Evolutionary conservation across 2,888 invertebrate species (phyloP), one percentile per base, ranked within the genome.

Genomic region (Standfussiana lucernea): DNA sequence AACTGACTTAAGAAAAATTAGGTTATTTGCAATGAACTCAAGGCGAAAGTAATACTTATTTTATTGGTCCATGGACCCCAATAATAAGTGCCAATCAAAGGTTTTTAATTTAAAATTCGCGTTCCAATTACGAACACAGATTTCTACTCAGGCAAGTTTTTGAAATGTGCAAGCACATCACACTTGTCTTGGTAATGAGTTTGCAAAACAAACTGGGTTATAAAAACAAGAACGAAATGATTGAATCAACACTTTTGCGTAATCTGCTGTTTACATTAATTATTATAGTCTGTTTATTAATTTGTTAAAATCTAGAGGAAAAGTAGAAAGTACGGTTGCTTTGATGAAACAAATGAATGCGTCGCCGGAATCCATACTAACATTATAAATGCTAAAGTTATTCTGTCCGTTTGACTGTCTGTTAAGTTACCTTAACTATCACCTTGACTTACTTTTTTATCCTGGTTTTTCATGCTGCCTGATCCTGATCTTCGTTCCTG

Each of bases 121-220:
- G 83, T 79, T 76, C 86, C 77, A 84, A 85, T 79, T 85, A 32
- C 61, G 42, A 69, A 89, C 80, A 86, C 47, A 72, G 75, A 82
- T 86, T 87, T 80, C 50, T 80, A 89, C 81, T 89, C 76, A 87
- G 69, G 67, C 62, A 62, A 68, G 62, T 77, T 86, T 74, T 82
- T 70, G 35, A 66, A 82, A 86, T 85, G 79, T 83, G 86, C 84
- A 86, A 42, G 68, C 84, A 72, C 77, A 85, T 77, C 84, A 70
- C 67, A 72, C 70, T 82, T 76, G 72, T 76, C 71, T 82, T 77
- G 71, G 84, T 87, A 82, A 84, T 88, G 80, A 89, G 89, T 89
- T 90, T 86, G 90, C 91, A 90, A 89, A 90, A 87, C 82, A 84
- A 94, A 90, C 86, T 92, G 83, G 94, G 94, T 94, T 94, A 93